These are phyloP conservation scores for Heterotilapia buettikoferi DNA, from an alignment of 2,113 vertebrate species.

Conservation along the genomic window DNA sequence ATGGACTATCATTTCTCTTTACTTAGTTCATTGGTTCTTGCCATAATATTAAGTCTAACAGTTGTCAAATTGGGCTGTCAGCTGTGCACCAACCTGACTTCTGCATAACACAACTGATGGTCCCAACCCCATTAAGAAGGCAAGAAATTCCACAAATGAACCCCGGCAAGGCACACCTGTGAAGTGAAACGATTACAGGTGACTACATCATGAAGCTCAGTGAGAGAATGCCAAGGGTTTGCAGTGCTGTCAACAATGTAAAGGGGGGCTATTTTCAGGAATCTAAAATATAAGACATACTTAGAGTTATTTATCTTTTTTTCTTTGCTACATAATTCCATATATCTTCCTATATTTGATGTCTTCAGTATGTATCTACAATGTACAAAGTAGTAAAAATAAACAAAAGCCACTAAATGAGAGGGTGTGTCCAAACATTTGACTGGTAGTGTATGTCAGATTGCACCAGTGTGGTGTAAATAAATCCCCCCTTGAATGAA, in stretches of 20 bases:
- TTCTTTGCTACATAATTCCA: background rate
- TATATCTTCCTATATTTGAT: background rate
- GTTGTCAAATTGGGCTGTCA: background rate
- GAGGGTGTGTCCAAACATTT: background rate
- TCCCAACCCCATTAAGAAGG: background rate
- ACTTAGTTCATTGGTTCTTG: background rate
- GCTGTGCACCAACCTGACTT: background rate
- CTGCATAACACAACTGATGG: background rate
- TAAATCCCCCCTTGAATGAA: background rate
- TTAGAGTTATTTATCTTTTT: background rate
- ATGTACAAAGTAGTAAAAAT: background rate
- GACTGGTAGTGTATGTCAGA: background rate
- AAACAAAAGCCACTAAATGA: background rate
- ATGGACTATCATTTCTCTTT: background rate
- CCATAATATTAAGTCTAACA: background rate
- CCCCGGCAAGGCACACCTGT: background rate
- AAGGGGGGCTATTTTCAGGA: background rate
- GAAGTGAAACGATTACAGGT: background rate
- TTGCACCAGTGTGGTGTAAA: background rate
- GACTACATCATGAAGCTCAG: background rate
- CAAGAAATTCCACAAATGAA: background rate
- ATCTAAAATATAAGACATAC: background rate
- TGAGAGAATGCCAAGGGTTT: background rate
- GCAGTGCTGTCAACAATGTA: background rate
- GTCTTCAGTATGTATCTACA: background rate